Conservation (phyloP, 2,797 vertebrate genomes). For the Tangara arthus region DNA sequence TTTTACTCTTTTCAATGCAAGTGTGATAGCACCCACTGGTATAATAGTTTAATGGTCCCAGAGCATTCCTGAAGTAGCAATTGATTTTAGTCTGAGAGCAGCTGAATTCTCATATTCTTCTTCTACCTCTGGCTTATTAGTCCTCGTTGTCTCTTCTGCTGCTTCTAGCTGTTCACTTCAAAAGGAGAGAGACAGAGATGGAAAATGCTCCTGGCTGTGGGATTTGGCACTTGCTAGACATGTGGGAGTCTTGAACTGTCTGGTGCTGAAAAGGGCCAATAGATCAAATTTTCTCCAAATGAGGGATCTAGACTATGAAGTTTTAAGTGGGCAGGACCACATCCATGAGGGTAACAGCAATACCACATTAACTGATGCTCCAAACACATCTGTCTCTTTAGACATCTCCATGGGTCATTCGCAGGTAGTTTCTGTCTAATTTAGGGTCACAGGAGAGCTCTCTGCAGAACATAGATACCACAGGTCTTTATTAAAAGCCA, state of each 20-base stretch:
- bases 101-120: background rate
- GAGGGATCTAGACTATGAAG: background rate
- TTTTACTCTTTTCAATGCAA: background rate
- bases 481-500: background rate
- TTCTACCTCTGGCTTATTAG: background rate
- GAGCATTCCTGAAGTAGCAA: background rate
- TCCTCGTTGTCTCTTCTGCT: background rate
- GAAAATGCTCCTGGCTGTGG: background rate
- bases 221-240: background rate
- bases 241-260: background rate
- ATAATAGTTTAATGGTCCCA: background rate
- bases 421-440: background rate
- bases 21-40: background rate
- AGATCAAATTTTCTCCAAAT: background rate
- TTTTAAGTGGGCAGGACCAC: background rate
- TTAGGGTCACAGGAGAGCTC: background rate
- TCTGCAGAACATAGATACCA: background rate
- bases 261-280: background rate
- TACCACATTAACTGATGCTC: accelerated
- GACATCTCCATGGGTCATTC: background rate
- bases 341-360: background rate
- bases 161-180: background rate
- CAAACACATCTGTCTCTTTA: background rate
- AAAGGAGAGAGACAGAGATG: background rate
- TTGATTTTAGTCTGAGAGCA: background rate